phyloP scores from a whole-genome alignment of 37 sponge, comb jelly and placozoan genomes.

The Lycopodina hypogea region DNA sequence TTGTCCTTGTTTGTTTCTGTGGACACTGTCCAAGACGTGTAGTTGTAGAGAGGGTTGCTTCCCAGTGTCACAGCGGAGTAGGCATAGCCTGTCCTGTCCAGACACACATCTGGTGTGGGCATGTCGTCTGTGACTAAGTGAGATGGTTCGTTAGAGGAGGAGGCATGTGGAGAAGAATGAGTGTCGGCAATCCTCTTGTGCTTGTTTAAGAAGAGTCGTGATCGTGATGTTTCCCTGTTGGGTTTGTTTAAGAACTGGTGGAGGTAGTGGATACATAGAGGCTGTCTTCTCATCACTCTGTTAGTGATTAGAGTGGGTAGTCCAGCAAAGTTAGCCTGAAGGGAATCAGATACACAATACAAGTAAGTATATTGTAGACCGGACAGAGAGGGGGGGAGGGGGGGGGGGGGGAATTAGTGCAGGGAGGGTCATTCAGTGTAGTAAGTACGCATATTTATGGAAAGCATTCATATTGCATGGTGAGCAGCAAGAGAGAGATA shows the following conservation, averaged over 20 bases:
- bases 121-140: neutral
- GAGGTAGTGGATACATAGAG: conserved; percentile 30
- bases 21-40: neutral
- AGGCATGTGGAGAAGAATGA: no score
- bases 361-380: no score
- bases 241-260: neutral
- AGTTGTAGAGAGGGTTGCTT: conserved; percentile 7
- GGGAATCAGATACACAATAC: no score
- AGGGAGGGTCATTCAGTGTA: no score
- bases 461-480: no score
- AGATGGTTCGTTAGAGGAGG: no score
- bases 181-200: no score
- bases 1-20: neutral
- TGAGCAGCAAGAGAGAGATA: no score
- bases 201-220: no score
- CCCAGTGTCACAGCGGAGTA: neutral
- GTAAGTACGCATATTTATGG: no score
- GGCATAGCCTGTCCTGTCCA: neutral
- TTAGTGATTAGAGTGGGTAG: conserved; percentile 32
- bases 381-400: no score
- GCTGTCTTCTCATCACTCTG: conserved; percentile 34
- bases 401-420: no score
- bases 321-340: conserved; percentile 22
- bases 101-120: conserved; percentile 2
- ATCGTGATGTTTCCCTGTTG: neutral